phyloP scores from a whole-genome alignment of 2,888 invertebrate species.

The Drymonia ruficornis region DNA sequence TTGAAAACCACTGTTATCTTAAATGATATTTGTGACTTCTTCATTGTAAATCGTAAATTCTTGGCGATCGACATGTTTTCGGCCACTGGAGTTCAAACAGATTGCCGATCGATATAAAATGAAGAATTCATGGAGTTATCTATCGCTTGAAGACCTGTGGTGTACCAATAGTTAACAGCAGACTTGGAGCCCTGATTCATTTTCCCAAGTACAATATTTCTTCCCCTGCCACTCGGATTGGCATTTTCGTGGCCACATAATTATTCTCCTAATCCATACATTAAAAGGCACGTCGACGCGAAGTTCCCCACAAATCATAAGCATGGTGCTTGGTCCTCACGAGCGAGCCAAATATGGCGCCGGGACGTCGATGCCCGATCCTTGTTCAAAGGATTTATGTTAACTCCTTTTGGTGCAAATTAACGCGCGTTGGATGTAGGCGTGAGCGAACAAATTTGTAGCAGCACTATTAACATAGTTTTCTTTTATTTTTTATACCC shows the following conservation, averaged over 20 bases:
- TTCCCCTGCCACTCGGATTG: background rate
- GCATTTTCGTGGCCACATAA: conserved; percentile 15
- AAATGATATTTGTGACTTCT: no score
- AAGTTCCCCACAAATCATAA: conserved; percentile 73
- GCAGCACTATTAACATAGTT: conserved; percentile 44
- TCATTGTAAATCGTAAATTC: no score
- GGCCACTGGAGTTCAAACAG: no score
- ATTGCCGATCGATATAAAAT: no score
- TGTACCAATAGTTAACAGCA: no score
- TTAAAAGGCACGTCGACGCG: conserved; percentile 33
- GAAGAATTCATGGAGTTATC: no score
- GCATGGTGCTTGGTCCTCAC: conserved; percentile 68
- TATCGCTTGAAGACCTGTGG: no score
- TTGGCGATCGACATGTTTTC: no score
- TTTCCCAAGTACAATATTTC: background rate
- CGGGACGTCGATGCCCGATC: conserved; percentile 64
- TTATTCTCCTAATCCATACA: conserved; percentile 38
- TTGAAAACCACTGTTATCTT: no score
- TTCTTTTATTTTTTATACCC: conserved; percentile 33
- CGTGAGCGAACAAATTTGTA: conserved; percentile 74
- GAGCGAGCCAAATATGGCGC: conserved; percentile 73
- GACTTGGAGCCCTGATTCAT: no score
- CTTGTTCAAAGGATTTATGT: conserved; percentile 76
- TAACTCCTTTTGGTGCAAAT: conserved; percentile 76
- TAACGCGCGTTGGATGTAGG: conserved; percentile 72